Conservation (phyloP, 1,140 invertebrate genomes). For the Drepana arcuata region DNA sequence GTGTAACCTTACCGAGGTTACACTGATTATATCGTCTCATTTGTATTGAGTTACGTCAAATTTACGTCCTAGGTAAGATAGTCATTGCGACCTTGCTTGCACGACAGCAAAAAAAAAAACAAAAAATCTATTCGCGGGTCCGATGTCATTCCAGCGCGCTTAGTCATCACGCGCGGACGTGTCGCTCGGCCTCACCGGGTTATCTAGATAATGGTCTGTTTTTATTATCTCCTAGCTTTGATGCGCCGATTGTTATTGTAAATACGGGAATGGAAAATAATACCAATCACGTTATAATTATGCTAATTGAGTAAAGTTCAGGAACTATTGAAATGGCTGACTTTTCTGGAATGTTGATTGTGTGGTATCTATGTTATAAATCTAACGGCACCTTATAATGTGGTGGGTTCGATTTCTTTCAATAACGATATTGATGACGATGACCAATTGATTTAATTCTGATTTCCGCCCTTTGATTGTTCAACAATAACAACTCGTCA, state of each 20-base stretch:
- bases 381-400: no score
- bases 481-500: no score
- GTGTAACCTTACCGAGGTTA: conserved; percentile 29
- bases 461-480: no score
- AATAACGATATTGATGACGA: no score
- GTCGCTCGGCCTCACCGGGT: conserved; percentile 24
- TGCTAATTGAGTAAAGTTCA: no score
- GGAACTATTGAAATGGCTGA: no score
- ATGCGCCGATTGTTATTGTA: conserved; percentile 18
- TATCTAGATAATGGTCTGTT: conserved; percentile 40
- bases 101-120: conserved; percentile 17
- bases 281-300: no score
- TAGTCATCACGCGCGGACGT: conserved; percentile 35
- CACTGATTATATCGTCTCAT: conserved; percentile 16
- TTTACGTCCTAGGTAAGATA: conserved; percentile 12
- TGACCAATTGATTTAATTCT: no score
- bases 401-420: no score
- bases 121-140: conserved; percentile 17
- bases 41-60: conserved; percentile 23
- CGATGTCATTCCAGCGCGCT: conserved; percentile 30
- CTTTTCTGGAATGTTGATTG: no score
- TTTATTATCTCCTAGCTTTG: conserved; percentile 31
- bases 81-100: conserved; percentile 26
- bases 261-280: no score
- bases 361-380: no score